phyloP scores from a whole-genome alignment of 2,888 invertebrate species.

The Parelbella ahira region DNA sequence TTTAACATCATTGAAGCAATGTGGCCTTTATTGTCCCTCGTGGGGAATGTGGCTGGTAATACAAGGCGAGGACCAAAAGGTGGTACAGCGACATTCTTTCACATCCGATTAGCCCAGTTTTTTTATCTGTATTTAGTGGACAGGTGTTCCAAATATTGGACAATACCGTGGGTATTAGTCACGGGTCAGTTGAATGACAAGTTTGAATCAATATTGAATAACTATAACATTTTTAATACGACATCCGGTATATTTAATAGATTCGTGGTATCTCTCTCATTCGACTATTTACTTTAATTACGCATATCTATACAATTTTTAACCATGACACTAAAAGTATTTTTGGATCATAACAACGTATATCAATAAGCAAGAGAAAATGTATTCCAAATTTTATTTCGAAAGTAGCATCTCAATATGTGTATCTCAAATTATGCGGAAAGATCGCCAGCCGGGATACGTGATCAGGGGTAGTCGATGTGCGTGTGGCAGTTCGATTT shows the following conservation, averaged over 20 bases:
- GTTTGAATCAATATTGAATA: neutral
- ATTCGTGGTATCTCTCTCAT: no score
- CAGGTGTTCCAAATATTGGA: slow-evolving; percentile 33
- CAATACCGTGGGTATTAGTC: slow-evolving; percentile 10
- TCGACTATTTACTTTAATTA: no score
- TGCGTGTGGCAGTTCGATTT: slow-evolving; percentile 48
- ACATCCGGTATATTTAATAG: no score
- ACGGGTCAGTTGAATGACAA: slow-evolving; percentile 7
- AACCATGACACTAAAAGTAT: no score
- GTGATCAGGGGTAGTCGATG: slow-evolving; percentile 45
- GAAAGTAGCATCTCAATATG: slow-evolving; percentile 32
- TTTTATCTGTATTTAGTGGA: slow-evolving; percentile 31
- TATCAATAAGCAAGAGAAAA: no score
- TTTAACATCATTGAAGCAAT: slow-evolving; percentile 28
- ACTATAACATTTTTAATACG: no score
- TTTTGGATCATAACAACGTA: no score
- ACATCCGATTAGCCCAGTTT: slow-evolving; percentile 32
- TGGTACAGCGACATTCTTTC: slow-evolving; percentile 33
- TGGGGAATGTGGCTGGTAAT: slow-evolving; percentile 29
- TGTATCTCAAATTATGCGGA: slow-evolving; percentile 33
- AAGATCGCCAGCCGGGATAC: slow-evolving; percentile 35
- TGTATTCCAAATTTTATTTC: no score
- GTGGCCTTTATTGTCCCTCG: slow-evolving; percentile 28
- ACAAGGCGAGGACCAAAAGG: slow-evolving; percentile 30
- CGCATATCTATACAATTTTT: no score